Evolutionary conservation across 23 tunicate genomes (phyloP), one percentile per base, ranked within the genome.

Genomic region (Oikopleura dioica): DNA sequence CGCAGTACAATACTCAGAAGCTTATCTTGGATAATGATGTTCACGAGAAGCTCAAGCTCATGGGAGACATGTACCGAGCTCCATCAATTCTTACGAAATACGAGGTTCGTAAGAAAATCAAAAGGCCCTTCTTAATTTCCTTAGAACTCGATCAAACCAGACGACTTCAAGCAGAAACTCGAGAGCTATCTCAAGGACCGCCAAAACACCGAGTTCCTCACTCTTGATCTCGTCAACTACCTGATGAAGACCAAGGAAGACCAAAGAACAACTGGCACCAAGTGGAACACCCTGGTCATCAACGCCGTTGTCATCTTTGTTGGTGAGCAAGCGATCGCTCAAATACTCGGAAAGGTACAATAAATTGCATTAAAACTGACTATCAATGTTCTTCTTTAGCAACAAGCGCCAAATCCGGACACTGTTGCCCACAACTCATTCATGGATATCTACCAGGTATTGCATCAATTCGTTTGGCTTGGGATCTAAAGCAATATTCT

Each of bases 221-320:
- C 88, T 0, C 32, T 21, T 21, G 72, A 63, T 2, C 33, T 63
- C 30, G 72, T 63, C 33, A 31, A 31, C 26, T 63, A 63, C 72
- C 72, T 63, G 4, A n/a, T n/a, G n/a, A 23, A 28, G 33, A 31
- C 72, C 2, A 63, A 63, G 4, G 4, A 24, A 63, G 72, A 63
- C 72, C 72, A 63, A 28, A 23, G 30, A 24, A 94, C 83, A 38
- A 68, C 79, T 4, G 95, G 88, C 1, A 44, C 76, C 75, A 85
- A 81, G 76, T 94, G 83, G 83, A 94, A 94, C 79, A 82, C 87
- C 0, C 68, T 87, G 1, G 79, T 94, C n/a, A 94, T 94, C 77
- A 94, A 94, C 51, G 84, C 99, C 12, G 82, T 94, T 34, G 99
- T 94, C 36, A 44, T 94, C 78, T 83, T 86, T 44, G 95, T 94